phyloP scores from a whole-genome alignment of 2,888 invertebrate species.

The Gymnocheta viridis region DNA sequence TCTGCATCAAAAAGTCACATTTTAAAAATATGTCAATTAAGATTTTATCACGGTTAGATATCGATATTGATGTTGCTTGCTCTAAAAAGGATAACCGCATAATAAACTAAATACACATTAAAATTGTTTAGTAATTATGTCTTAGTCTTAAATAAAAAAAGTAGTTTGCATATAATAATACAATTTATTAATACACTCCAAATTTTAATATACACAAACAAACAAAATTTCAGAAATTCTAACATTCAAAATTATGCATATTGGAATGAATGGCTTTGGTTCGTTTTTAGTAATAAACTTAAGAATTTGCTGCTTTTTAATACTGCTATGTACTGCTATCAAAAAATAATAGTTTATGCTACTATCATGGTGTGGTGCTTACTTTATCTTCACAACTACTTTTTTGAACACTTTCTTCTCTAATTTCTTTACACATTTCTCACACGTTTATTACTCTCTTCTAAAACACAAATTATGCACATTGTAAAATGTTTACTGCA shows the following conservation, averaged over 20 bases:
- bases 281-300: conserved; percentile 51
- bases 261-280: conserved; percentile 70
- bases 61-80: too few relatives aligned
- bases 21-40: too few relatives aligned
- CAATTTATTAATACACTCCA: not conserved
- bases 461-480: conserved; percentile 36
- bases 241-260: conserved; percentile 61
- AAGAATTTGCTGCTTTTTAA: conserved; percentile 40
- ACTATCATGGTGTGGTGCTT: conserved; percentile 66
- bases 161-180: not conserved
- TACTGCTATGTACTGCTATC: conserved; percentile 54
- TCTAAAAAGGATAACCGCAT: not conserved
- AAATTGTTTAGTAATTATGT: not conserved
- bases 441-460: conserved; percentile 31
- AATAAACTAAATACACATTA: not conserved
- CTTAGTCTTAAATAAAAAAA: not conserved
- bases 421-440: conserved; percentile 39
- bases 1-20: too few relatives aligned
- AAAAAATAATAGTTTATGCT: conserved; percentile 30
- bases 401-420: conserved; percentile 42
- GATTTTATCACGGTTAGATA: too few relatives aligned
- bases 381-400: conserved; percentile 46
- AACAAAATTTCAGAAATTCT: conserved; percentile 11
- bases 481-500: conserved; percentile 46
- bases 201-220: not conserved